phyloP scores from a whole-genome alignment of 2,113 vertebrate genomes.

The Mormoops blainvillei region DNA sequence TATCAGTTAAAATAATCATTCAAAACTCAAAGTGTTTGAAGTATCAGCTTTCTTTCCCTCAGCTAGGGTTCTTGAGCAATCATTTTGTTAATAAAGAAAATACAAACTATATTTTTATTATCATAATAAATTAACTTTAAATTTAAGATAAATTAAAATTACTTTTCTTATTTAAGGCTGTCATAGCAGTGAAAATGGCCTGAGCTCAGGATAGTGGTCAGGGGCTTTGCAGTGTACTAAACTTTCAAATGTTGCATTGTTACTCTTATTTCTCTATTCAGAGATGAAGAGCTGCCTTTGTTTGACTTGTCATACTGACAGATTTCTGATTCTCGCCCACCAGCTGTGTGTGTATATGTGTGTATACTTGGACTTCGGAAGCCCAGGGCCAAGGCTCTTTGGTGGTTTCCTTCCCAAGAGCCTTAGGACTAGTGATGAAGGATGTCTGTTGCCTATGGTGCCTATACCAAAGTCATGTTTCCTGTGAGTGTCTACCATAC shows the following conservation, averaged over 20 bases:
- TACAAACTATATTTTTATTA: background rate
- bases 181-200: background rate
- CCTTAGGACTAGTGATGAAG: conserved; percentile 40
- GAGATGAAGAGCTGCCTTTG: conserved; percentile 46
- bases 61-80: conserved; percentile 54
- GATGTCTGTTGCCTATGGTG: background rate
- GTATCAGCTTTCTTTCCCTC: background rate
- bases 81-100: conserved; percentile 7
- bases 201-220: conserved; percentile 20
- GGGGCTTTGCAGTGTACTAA: background rate
- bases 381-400: background rate
- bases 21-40: background rate
- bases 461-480: conserved; percentile 34
- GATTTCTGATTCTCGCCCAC: background rate
- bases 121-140: background rate
- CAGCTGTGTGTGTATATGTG: background rate
- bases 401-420: conserved; percentile 34
- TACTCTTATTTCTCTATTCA: background rate
- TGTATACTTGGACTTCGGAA: conserved; percentile 24
- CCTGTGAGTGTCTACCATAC: conserved; percentile 20
- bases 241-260: background rate
- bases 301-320: background rate
- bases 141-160: background rate
- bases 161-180: conserved; percentile 35
- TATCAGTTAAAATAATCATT: conserved; percentile 17